Evolutionary conservation across 2,113 vertebrate genomes (phyloP), one percentile per base, ranked within the genome.

Genomic region (Neoarius graeffei): DNA sequence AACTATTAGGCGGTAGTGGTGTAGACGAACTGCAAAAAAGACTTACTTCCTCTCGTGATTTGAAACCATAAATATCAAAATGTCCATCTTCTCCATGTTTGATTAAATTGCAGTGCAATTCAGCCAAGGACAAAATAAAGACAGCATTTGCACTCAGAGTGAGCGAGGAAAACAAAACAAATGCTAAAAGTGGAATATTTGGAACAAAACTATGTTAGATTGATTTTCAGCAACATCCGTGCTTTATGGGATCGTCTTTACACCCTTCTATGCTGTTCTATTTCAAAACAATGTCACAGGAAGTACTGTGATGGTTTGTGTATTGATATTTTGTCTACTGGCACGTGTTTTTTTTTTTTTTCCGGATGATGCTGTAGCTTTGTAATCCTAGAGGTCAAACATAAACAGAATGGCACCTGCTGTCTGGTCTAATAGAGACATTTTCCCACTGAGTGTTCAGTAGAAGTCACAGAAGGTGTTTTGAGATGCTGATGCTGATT

Each of bases 1-100:
- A 91, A 93, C 91, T 85, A 90, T 90, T 91, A 90, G 48, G 73
- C 27, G 74, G 76, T 80, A 27, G 25, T 62, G 59, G 79, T 64
- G 76, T 85, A 81, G 50, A 74, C 42, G 54, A 35, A 52, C 59
- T n/a, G 77, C 13, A 25, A 25, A 30, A 17, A 74, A 66, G 59
- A 85, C n/a, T 71, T 88, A 89, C 90, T 92, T 90, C 88, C 50
- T 73, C 74, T 84, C 83, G 81, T 80, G 50, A 73, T 13, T 88
- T 90, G 50, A 87, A 91, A 81, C 83, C 69, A 56, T 76, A 77
- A 87, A 85, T 85, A 74, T 85, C 84, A 30, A 59, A 59, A 66
- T 67, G 77, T 85, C 30, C 30, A 20, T 50, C 52, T 81, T 87
- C 1, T 4, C 9, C 23, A 64, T 76, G 80, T 83, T 83, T 87